Base-by-base conservation (phyloP, 2,888 invertebrate genomes). In the Cosmopolites sordidus region DNA sequence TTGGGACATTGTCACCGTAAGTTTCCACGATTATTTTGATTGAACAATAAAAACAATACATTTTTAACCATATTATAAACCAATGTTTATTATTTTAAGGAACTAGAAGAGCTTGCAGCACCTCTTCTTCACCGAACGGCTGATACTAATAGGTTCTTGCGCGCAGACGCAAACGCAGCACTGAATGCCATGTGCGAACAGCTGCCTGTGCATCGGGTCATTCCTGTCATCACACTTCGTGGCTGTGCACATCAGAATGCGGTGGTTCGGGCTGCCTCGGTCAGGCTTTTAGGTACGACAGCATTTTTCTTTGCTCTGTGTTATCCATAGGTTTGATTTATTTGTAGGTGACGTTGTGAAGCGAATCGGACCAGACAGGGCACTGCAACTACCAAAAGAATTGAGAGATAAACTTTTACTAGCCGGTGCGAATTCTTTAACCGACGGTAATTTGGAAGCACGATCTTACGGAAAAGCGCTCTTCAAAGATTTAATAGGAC, bases 61-160 rank as follows among this genome's bases (percentile, higher is more conserved):
- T 15, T 33, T 45, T 33, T 33, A 15, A 1, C 33, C 14, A 33
- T 16, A 11, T 39, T 14, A 16, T 16, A 22, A 11, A 27, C 48
- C 41, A 51, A 16, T 29, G 4, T 18, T 45, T 16, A 16, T 29
- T 37, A 30, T 27, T 55, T 58, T 30, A 75, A 89, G 76, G 95
- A 96, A 73, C 76, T 93, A 48, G 96, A 97, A 67, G 90, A 92
- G 68, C 79, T 93, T 45, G 86, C 87, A 0, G 83, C 81, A 16
- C 86, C 89, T 8, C 75, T 97, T 51, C 78, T 97, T 22, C 88
- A 89, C 62, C 86, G 95, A 56, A 89, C 92, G 44, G 93, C 94
- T 0, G 97, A 98, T 68, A 95, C 93, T 5, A 96, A 95, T 75
- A 86, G 87, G 63, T 96, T 98, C 71, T 80, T 98, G 45, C 80